These are phyloP conservation scores for Zaprionus lineosus DNA, from an alignment of 2,888 invertebrate genomes.

Conservation along the genomic window DNA sequence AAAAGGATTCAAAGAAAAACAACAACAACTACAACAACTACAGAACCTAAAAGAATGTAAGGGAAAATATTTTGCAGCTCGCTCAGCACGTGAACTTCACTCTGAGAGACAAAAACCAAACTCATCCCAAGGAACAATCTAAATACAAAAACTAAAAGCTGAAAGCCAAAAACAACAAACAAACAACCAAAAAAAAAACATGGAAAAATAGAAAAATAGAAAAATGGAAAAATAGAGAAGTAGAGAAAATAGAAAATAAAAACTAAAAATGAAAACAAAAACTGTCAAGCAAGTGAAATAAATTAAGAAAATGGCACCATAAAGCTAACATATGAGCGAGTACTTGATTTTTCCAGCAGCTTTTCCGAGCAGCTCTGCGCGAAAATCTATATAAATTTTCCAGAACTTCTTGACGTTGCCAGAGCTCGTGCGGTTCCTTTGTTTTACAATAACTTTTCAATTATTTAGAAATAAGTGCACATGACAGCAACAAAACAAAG, in stretches of 20 bases:
- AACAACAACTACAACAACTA: too few relatives aligned
- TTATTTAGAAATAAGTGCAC: conserved; percentile 73
- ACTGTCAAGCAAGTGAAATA: conserved; percentile 76
- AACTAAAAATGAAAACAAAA: conserved; percentile 56
- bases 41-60: conserved; percentile 57
- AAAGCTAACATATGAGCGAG: conserved; percentile 72
- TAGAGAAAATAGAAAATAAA: conserved; percentile 6
- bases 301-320: conserved; percentile 75
- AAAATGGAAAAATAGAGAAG: too few relatives aligned
- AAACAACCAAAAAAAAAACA: conserved; percentile 8
- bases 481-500: conserved; percentile 57
- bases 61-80: conserved; percentile 38
- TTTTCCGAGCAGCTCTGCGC: conserved; percentile 11
- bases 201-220: too few relatives aligned
- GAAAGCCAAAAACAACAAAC: conserved; percentile 3
- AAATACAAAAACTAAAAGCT: conserved; percentile 28
- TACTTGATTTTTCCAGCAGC: conserved; percentile 59
- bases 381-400: conserved; percentile 21
- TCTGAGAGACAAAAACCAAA: conserved; percentile 53
- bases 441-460: conserved; percentile 66
- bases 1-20: conserved; percentile 42
- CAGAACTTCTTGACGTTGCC: conserved; percentile 25
- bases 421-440: conserved; percentile 21
- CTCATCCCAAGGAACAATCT: conserved; percentile 33
- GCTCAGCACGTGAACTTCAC: conserved; percentile 24